Percentiles rank a stretch among this genome's conserved stretches.
Evolutionary conservation across 2,113 vertebrate species (phyloP).

Genomic region (Anoura caudifer): DNA sequence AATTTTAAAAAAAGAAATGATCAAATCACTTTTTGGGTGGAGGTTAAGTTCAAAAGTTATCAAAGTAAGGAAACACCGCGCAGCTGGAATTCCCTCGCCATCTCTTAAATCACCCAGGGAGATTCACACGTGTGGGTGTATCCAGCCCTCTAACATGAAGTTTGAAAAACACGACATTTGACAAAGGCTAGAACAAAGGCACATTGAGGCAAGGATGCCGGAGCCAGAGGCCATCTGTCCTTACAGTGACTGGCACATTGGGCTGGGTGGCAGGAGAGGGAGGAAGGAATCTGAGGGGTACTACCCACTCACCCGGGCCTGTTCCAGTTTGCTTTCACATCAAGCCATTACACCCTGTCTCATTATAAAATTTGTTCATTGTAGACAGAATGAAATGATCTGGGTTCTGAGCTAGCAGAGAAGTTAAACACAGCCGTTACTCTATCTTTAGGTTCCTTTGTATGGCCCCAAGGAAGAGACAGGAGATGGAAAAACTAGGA

Average conservation of each 20-base stretch:
- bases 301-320: not conserved
- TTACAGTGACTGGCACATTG: not conserved
- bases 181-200: not conserved
- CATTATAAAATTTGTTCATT: not conserved
- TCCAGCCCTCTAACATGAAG: not conserved
- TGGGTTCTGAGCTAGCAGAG: not conserved
- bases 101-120: not conserved
- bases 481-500: not conserved
- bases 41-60: not conserved
- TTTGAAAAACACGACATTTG: not conserved
- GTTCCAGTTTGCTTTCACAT: not conserved
- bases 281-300: not conserved
- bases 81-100: not conserved
- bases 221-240: fast-evolving
- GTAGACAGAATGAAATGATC: not conserved
- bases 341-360: not conserved
- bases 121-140: not conserved
- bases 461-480: not conserved
- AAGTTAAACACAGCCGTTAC: not conserved
- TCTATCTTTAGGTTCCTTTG: not conserved
- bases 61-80: not conserved
- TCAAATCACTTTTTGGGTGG: not conserved
- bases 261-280: not conserved
- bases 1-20: not conserved
- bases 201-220: fast-evolving